A percentile compares a stretch with the other conserved stretches of the same genome.
phyloP scores from a whole-genome alignment of 1,140 invertebrate species.

The Phocides pigmalion region DNA sequence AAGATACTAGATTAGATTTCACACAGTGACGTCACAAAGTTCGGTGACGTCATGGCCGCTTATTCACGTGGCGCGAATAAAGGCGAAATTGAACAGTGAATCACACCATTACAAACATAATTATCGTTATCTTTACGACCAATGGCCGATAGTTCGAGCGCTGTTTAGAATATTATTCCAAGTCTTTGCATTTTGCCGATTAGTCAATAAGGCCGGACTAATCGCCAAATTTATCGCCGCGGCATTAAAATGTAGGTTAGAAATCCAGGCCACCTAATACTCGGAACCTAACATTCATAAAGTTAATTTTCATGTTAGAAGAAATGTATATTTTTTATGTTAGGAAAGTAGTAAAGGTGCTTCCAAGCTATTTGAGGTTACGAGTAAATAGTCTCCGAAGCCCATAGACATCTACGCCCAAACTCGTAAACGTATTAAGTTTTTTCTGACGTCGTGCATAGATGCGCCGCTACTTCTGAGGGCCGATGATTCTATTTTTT shows the following conservation, averaged over 20 bases:
- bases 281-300: too few species aligned
- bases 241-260: background rate
- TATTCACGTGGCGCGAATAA: conserved; percentile 50
- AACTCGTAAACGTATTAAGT: too few species aligned
- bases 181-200: conserved; percentile 33
- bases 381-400: too few species aligned
- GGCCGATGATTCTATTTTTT: too few species aligned
- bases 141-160: conserved; percentile 57
- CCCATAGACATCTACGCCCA: too few species aligned
- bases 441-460: too few species aligned
- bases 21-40: background rate
- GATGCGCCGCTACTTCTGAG: too few species aligned
- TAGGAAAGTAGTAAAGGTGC: too few species aligned
- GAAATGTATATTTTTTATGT: too few species aligned
- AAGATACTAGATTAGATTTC: background rate
- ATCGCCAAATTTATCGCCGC: conserved; percentile 15
- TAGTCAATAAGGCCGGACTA: conserved; percentile 24
- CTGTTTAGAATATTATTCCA: conserved; percentile 44
- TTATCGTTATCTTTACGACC: conserved; percentile 73
- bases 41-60: conserved; percentile 48
- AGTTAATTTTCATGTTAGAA: too few species aligned
- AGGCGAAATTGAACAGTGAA: conserved; percentile 52
- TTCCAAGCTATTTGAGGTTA: too few species aligned
- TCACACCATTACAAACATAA: conserved; percentile 68
- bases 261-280: background rate